Conservation (phyloP, 2,113 vertebrate genomes). For the Leucosticte australis region DNA sequence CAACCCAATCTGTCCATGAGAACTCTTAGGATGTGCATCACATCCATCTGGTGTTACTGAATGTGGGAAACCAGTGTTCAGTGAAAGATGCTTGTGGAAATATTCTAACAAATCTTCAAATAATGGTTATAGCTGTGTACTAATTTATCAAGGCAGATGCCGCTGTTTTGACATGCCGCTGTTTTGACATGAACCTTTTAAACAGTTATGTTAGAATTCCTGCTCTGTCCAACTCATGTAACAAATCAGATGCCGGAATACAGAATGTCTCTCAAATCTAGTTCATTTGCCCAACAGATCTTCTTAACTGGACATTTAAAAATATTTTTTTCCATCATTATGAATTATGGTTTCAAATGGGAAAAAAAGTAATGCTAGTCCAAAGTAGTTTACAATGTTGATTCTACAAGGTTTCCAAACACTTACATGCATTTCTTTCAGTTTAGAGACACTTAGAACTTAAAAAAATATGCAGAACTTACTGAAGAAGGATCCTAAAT, state of each 20-base stretch:
- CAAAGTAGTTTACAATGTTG: not conserved
- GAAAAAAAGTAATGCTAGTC: not conserved
- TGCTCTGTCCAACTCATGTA: not conserved
- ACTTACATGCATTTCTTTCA: not conserved
- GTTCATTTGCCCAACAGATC: not conserved
- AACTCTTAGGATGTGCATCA: not conserved
- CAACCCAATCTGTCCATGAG: not conserved
- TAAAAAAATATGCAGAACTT: not conserved
- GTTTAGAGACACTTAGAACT: not conserved
- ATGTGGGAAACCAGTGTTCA: not conserved
- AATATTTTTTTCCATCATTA: not conserved
- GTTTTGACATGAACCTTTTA: not conserved
- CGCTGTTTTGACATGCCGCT: too few species aligned
- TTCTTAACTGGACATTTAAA: not conserved
- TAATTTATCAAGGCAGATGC: not conserved
- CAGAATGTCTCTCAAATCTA: not conserved
- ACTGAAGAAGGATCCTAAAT: not conserved
- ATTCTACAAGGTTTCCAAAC: not conserved
- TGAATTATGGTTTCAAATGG: not conserved
- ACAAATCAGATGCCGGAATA: not conserved
- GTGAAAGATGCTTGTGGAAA: not conserved
- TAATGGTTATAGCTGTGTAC: not conserved
- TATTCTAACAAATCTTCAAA: not conserved
- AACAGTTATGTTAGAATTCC: not conserved
- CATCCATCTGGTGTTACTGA: not conserved